phyloP scores from a whole-genome alignment of 2,797 vertebrate genomes.

The Gymnopithys bicolor region DNA sequence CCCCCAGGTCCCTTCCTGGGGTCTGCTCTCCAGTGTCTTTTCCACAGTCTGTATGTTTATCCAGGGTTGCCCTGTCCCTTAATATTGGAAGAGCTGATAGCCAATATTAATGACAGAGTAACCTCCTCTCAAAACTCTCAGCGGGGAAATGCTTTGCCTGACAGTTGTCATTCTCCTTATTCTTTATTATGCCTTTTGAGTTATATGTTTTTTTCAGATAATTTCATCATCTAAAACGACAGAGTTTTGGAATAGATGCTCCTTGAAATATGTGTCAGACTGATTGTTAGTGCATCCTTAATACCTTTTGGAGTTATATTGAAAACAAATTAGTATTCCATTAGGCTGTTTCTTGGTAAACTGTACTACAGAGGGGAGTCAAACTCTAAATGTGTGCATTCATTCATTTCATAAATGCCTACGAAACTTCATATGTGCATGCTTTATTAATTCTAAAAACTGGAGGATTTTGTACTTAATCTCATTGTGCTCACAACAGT shows the following conservation, averaged over 20 bases:
- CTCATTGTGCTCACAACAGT: neutral
- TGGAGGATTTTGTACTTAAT: neutral
- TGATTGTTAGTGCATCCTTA: neutral
- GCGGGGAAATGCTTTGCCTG: neutral
- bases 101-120: fast-evolving
- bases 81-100: neutral
- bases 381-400: neutral
- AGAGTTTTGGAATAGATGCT: neutral
- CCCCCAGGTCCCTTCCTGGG: fast-evolving
- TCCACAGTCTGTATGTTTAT: fast-evolving
- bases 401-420: neutral
- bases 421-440: neutral
- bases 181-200: neutral
- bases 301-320: neutral
- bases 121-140: neutral
- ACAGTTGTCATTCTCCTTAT: neutral
- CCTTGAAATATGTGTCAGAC: neutral
- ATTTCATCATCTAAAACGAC: neutral
- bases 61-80: neutral
- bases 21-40: neutral
- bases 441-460: neutral
- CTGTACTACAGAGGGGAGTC: neutral
- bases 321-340: neutral
- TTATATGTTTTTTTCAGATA: neutral
- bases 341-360: neutral